A percentile compares a stretch with the other conserved stretches of the same genome.
Evolutionary conservation across 2,113 vertebrate genomes (phyloP).

Genomic region (Chamaea fasciata): DNA sequence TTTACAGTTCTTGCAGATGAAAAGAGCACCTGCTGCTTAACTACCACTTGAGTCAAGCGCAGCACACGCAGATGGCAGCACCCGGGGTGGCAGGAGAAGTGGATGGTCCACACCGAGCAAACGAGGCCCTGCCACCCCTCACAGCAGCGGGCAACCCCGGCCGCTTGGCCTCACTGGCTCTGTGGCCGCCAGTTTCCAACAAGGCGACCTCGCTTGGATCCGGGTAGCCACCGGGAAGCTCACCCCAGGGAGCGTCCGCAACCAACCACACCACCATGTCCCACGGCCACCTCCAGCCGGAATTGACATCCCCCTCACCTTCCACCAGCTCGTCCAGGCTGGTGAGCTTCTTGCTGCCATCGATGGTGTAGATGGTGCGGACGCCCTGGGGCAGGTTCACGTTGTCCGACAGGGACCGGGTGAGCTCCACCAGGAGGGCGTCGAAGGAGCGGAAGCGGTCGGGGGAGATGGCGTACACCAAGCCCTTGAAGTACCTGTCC

Average conservation of each 20-base stretch:
- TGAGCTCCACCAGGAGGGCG: conserved; percentile 92
- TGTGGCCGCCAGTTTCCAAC: fast-evolving
- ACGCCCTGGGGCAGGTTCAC: conserved; percentile 95
- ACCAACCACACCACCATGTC: background rate
- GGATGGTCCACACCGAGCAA: fast-evolving
- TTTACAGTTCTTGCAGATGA: background rate
- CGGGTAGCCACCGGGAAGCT: fast-evolving
- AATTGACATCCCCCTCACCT: conserved; percentile 71
- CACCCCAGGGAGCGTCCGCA: background rate
- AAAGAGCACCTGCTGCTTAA: background rate
- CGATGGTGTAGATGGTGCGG: conserved; percentile 86
- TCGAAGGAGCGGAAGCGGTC: conserved; percentile 95
- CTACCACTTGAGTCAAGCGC: background rate
- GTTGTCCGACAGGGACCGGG: conserved; percentile 91
- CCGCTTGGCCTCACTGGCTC: background rate
- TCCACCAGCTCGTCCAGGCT: conserved; percentile 91
- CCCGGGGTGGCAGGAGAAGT: fast-evolving
- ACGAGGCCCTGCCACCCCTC: fast-evolving
- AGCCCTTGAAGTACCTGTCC: conserved; percentile 94
- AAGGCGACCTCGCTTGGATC: background rate
- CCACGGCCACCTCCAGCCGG: fast-evolving
- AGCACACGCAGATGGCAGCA: fast-evolving
- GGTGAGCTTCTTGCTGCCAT: conserved; percentile 85
- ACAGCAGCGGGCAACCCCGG: fast-evolving
- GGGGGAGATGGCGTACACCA: conserved; percentile 90